phyloP scores from a whole-genome alignment of 2,113 vertebrate species.

The Eubucco bourcierii region DNA sequence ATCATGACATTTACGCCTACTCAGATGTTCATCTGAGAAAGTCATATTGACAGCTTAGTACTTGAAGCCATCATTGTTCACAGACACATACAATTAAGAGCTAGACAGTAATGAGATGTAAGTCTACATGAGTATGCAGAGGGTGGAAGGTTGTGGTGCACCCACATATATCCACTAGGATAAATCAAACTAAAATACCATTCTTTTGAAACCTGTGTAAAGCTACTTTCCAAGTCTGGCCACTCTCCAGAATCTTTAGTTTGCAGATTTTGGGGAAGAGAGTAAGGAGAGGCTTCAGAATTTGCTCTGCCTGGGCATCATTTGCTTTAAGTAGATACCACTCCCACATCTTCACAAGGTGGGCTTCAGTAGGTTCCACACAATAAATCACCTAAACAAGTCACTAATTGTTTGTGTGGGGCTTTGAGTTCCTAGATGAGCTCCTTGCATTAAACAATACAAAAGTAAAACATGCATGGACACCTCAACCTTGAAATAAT shows the following conservation, averaged over 20 bases:
- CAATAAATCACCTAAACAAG: background rate
- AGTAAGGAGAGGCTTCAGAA: background rate
- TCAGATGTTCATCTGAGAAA: slow-evolving; percentile 60
- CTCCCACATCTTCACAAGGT: background rate
- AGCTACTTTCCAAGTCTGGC: background rate
- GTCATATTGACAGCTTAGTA: slow-evolving; percentile 64
- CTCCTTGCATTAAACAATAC: background rate
- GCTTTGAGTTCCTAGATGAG: background rate
- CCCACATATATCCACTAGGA: background rate
- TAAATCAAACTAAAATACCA: background rate
- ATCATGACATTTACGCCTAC: slow-evolving; percentile 69
- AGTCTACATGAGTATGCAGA: background rate
- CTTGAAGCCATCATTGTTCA: slow-evolving; percentile 58
- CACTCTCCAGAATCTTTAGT: background rate
- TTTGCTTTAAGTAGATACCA: background rate
- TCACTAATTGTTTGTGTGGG: background rate
- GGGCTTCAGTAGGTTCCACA: background rate
- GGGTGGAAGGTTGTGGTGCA: slow-evolving; percentile 35
- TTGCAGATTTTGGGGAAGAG: background rate
- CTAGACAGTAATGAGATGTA: slow-evolving; percentile 57
- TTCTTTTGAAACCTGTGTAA: background rate
- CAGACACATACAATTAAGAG: slow-evolving; percentile 64
- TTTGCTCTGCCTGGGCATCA: background rate
- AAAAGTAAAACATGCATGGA: background rate
- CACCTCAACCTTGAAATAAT: background rate